A percentile compares a stretch with the other conserved stretches of the same genome.
Evolutionary conservation across 2,888 invertebrate species (phyloP).

Genomic region (Archips crataeganus): DNA sequence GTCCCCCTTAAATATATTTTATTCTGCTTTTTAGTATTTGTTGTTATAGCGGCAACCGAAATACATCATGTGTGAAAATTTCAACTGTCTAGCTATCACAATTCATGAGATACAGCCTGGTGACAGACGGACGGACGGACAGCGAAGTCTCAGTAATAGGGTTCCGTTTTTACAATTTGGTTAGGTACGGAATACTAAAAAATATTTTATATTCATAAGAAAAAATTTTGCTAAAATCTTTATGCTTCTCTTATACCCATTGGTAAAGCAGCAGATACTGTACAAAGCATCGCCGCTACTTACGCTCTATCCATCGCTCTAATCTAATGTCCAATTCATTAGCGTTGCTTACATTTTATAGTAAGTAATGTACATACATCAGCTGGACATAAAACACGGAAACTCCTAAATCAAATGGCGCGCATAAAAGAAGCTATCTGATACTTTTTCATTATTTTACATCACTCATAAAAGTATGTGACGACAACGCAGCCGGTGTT

Average conservation of each 20-base stretch:
- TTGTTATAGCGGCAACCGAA: too few species aligned
- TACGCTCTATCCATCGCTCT: not conserved
- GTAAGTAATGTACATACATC: conserved; percentile 37
- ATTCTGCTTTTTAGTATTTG: too few species aligned
- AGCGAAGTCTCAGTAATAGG: too few species aligned
- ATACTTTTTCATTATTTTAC: conserved; percentile 83
- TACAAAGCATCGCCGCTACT: not conserved
- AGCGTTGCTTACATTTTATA: conserved; percentile 26
- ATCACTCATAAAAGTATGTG: conserved; percentile 79
- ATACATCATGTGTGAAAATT: too few species aligned
- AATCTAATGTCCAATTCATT: conserved; percentile 37
- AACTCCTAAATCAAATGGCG: conserved; percentile 72
- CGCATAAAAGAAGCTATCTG: conserved; percentile 65
- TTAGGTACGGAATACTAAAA: too few species aligned
- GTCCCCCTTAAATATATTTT: too few species aligned
- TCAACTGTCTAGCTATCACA: too few species aligned
- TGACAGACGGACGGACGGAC: too few species aligned
- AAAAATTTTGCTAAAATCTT: not conserved
- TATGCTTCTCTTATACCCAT: not conserved
- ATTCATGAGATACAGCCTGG: too few species aligned
- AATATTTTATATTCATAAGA: too few species aligned
- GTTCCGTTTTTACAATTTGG: too few species aligned
- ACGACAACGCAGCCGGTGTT: conserved; percentile 60
- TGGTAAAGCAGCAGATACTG: not conserved
- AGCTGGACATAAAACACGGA: conserved; percentile 58